Percentiles rank a stretch among this genome's conserved stretches.
phyloP scores from a whole-genome alignment of 2,113 vertebrate species.

The Oenanthe melanoleuca region DNA sequence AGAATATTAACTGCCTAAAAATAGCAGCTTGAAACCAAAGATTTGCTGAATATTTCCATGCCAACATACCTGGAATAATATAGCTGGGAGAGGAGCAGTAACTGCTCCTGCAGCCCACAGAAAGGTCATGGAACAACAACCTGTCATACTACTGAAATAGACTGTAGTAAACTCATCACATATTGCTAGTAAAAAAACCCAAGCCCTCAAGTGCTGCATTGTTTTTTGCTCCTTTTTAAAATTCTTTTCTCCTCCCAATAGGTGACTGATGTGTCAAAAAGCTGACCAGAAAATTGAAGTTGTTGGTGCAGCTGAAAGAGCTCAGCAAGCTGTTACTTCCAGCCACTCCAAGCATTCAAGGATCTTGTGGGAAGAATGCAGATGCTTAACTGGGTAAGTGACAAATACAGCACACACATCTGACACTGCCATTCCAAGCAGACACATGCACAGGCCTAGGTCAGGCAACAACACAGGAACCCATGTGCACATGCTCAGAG shows the following conservation, averaged over 20 bases:
- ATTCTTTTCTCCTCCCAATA: neutral
- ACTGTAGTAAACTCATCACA: neutral
- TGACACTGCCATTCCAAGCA: neutral
- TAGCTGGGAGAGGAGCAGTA: neutral
- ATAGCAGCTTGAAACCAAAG: neutral
- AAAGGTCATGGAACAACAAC: neutral
- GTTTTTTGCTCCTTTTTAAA: neutral
- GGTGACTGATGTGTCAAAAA: neutral
- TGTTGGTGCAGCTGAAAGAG: neutral
- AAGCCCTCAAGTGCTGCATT: neutral
- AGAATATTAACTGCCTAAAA: neutral
- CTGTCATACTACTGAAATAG: neutral
- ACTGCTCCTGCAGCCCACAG: neutral
- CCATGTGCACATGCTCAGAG: fast-evolving
- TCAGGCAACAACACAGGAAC: neutral
- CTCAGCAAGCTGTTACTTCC: neutral
- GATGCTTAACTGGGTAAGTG: neutral
- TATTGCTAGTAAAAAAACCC: neutral
- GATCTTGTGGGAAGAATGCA: neutral
- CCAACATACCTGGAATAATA: neutral
- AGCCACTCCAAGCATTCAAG: neutral
- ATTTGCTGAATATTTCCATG: neutral
- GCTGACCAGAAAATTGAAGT: neutral
- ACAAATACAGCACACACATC: neutral
- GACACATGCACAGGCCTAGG: neutral